phyloP scores from a whole-genome alignment of 2,113 vertebrate genomes.

The Gasterosteus aculeatus region DNA sequence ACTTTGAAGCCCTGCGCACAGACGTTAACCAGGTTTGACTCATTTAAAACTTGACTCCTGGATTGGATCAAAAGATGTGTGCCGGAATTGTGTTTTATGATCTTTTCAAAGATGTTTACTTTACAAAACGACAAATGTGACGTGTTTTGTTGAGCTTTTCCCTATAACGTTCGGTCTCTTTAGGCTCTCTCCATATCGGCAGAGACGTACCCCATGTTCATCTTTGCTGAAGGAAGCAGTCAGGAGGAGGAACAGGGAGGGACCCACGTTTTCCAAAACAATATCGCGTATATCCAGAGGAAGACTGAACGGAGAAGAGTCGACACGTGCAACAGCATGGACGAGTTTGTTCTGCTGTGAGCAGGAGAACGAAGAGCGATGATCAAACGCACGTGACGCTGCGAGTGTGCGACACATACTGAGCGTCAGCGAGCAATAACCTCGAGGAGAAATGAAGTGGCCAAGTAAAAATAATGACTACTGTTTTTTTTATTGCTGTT shows the following conservation, averaged over 20 bases:
- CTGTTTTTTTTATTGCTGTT: slow-evolving; percentile 38
- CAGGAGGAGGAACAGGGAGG: slow-evolving; percentile 76
- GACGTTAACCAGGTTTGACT: slow-evolving; percentile 78
- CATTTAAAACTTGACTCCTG: not conserved
- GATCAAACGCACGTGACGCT: not conserved
- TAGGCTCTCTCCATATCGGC: slow-evolving; percentile 83
- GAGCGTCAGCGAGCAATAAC: not conserved
- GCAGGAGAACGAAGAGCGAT: not conserved
- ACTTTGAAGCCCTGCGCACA: slow-evolving; percentile 83
- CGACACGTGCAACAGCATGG: slow-evolving; percentile 75
- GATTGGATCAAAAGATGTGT: not conserved
- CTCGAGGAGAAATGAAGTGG: slow-evolving; percentile 1
- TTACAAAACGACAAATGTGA: not conserved
- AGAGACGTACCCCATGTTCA: slow-evolving; percentile 89
- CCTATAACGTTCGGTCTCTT: not conserved
- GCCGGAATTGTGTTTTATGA: not conserved
- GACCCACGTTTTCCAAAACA: slow-evolving; percentile 53
- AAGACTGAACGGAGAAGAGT: slow-evolving; percentile 46
- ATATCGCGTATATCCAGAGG: slow-evolving; percentile 61
- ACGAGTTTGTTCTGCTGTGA: slow-evolving; percentile 90
- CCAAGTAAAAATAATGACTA: slow-evolving; percentile 11
- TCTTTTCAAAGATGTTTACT: not conserved
- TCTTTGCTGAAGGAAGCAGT: slow-evolving; percentile 83
- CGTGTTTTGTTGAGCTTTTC: not conserved
- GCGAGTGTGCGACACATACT: slow-evolving; percentile 16